These are phyloP conservation scores for Pantelozetes paolii DNA, from an alignment of 2,888 invertebrate species.

Conservation along the genomic window DNA sequence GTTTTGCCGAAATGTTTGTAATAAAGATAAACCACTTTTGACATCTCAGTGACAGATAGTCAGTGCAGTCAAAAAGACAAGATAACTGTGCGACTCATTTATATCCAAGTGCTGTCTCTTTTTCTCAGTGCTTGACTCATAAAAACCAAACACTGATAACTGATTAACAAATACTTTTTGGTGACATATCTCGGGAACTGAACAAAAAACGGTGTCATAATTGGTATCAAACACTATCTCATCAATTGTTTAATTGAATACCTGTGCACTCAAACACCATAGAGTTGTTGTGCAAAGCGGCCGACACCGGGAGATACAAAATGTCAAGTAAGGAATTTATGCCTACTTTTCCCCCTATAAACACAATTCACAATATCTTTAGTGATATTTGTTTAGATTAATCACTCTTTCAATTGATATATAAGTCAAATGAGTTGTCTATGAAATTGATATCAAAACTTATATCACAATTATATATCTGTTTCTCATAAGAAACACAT, in stretches of 20 bases:
- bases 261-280: not conserved
- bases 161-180: too few species aligned
- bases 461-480: not conserved
- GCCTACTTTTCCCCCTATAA: not conserved
- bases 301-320: slow-evolving; percentile 7
- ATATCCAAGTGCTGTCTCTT: too few species aligned
- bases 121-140: too few species aligned
- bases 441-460: not conserved
- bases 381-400: not conserved
- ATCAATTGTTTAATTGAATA: not conserved
- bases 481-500: too few species aligned
- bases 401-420: not conserved
- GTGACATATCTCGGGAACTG: not conserved
- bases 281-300: too few species aligned
- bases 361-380: not conserved
- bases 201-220: not conserved
- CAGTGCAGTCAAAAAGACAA: not conserved
- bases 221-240: not conserved
- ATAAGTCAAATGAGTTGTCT: not conserved
- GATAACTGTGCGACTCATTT: not conserved
- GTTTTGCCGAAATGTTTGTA: too few species aligned
- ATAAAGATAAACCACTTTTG: not conserved
- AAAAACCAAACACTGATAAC: too few species aligned
- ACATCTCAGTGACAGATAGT: not conserved
- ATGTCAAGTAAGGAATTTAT: slow-evolving; percentile 24